A percentile compares a stretch with the other conserved stretches of the same genome.
Evolutionary conservation across 2,888 invertebrate genomes (phyloP).

Genomic region (Agelastica alni): DNA sequence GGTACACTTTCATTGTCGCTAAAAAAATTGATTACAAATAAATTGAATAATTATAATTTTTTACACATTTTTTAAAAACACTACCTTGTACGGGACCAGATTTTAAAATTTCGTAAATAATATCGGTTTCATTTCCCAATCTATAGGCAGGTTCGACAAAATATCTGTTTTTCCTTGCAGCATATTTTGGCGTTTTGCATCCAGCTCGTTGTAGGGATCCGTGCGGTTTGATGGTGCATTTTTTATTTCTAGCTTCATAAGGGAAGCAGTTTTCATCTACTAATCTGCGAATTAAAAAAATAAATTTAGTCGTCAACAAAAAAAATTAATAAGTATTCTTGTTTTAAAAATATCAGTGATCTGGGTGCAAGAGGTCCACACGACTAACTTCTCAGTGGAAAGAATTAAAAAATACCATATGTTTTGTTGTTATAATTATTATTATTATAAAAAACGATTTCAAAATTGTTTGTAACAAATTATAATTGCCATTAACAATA

Average conservation of each 20-base stretch:
- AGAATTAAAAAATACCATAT: too few species aligned
- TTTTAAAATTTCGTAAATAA: constrained; percentile 87
- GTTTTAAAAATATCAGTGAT: neutral
- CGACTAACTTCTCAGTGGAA: too few species aligned
- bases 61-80: constrained; percentile 17
- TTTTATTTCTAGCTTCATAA: constrained; percentile 66
- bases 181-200: constrained; percentile 59
- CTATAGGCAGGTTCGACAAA: constrained; percentile 78
- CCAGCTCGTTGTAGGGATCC: constrained; percentile 60
- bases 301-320: constrained; percentile 6
- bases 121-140: constrained; percentile 76
- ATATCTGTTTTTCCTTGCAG: constrained; percentile 66
- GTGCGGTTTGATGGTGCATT: constrained; percentile 65
- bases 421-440: too few species aligned
- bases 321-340: neutral
- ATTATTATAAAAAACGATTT: too few species aligned
- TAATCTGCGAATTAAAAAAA: constrained; percentile 61
- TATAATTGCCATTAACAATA: too few species aligned
- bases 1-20: constrained; percentile 88
- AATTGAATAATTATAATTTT: neutral
- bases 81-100: constrained; percentile 93
- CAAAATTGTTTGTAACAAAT: too few species aligned
- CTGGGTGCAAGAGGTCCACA: too few species aligned
- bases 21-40: constrained; percentile 49
- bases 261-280: constrained; percentile 87